These are phyloP conservation scores for Epinotia bilunana DNA, from an alignment of 2,888 invertebrate species.

Conservation along the genomic window DNA sequence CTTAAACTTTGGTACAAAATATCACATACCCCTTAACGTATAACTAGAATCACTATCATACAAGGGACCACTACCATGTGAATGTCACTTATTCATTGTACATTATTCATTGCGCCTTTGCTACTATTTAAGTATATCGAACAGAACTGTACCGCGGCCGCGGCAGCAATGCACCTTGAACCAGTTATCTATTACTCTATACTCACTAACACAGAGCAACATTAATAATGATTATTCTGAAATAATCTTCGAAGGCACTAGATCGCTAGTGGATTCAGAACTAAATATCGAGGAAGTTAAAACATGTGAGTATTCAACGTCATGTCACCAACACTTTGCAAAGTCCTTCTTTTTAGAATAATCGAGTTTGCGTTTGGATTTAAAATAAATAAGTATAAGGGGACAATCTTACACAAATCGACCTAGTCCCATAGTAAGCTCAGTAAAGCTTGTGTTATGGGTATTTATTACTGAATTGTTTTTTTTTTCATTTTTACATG, in stretches of 20 bases:
- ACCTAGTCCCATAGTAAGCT: no score
- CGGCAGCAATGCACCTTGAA: slow-evolving; percentile 47
- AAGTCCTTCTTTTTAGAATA: not conserved
- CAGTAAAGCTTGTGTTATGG: no score
- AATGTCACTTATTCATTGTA: slow-evolving; percentile 43
- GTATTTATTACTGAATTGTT: slow-evolving; percentile 1
- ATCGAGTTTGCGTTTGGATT: not conserved
- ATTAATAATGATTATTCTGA: slow-evolving; percentile 52
- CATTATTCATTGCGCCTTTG: slow-evolving; percentile 47
- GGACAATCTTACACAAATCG: no score
- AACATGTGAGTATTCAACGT: slow-evolving; percentile 2
- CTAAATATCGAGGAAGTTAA: slow-evolving; percentile 19
- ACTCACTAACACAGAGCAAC: slow-evolving; percentile 78
- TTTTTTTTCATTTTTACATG: slow-evolving; percentile 1
- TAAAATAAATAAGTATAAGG: no score
- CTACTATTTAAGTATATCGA: slow-evolving; percentile 6
- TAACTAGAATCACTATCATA: slow-evolving; percentile 39
- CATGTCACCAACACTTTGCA: slow-evolving; percentile 10
- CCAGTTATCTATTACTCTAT: slow-evolving; percentile 59
- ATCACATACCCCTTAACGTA: slow-evolving; percentile 8
- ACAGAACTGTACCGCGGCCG: slow-evolving; percentile 5
- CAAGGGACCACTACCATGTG: slow-evolving; percentile 33
- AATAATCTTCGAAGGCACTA: slow-evolving; percentile 75
- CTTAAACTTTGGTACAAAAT: slow-evolving; percentile 5
- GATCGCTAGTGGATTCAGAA: slow-evolving; percentile 68